Evolutionary conservation across 2,113 vertebrate genomes (phyloP).

Genomic region (Salvelinus sp.): DNA sequence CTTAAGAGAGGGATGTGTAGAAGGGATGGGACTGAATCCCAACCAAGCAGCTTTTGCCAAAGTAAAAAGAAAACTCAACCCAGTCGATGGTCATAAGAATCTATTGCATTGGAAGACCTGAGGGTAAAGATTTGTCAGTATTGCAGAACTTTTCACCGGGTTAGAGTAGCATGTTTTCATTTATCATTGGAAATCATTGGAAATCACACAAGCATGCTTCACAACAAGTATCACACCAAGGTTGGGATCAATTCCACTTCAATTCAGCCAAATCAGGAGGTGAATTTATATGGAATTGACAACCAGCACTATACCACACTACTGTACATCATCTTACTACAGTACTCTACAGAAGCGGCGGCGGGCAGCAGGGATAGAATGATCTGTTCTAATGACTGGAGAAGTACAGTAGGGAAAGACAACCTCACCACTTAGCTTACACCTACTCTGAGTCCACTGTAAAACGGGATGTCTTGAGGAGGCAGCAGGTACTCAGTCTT

Average conservation of each 20-base stretch:
- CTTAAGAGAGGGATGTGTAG: neutral
- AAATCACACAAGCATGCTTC: constrained; percentile 18
- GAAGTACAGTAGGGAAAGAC: constrained; percentile 6
- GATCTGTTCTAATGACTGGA: neutral
- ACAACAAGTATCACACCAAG: constrained; percentile 17
- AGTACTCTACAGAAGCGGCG: neutral
- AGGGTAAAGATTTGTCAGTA: neutral
- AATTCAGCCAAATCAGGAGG: neutral
- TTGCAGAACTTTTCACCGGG: constrained; percentile 10
- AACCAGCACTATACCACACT: neutral
- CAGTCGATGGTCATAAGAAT: neutral
- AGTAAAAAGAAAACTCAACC: neutral
- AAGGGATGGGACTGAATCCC: neutral
- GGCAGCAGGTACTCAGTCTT: neutral
- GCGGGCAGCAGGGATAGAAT: neutral
- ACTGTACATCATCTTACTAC: constrained; percentile 5
- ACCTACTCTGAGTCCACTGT: constrained; percentile 32
- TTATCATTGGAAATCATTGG: constrained; percentile 36
- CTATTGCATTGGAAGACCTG: neutral
- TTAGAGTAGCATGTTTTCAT: constrained; percentile 21
- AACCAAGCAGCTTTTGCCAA: neutral
- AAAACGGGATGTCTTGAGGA: constrained; percentile 51
- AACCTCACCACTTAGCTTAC: constrained; percentile 13
- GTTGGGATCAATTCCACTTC: neutral
- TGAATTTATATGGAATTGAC: too few relatives aligned